Conservation (phyloP, 1,140 invertebrate species). For the Scaptomyza hsui region DNA sequence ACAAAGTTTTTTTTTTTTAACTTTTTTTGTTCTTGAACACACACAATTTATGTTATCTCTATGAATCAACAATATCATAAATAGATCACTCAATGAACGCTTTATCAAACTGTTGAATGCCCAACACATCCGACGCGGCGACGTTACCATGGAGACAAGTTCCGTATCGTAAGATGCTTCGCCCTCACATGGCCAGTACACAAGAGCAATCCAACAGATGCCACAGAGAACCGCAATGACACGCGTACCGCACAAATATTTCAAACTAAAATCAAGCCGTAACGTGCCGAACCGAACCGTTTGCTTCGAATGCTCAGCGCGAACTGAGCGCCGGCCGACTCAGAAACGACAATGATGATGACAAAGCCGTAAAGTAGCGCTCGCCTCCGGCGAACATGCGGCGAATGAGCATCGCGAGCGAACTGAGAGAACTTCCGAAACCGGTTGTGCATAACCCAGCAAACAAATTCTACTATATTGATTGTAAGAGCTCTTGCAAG, state of each 20-base stretch:
- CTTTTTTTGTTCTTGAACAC: constrained; percentile 26
- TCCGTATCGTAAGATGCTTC: constrained; percentile 34
- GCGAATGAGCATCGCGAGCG: constrained; percentile 36
- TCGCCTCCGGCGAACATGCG: constrained; percentile 11
- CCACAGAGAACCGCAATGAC: constrained; percentile 4
- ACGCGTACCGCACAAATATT: constrained; percentile 22
- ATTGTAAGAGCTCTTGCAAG: neutral
- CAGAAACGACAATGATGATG: constrained; percentile 5
- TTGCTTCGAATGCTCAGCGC: constrained; percentile 57
- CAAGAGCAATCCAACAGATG: constrained; percentile 25
- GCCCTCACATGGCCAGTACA: constrained; percentile 61
- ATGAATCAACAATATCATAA: constrained; percentile 30
- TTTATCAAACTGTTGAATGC: constrained; percentile 52
- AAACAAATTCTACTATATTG: constrained; percentile 24
- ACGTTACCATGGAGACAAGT: constrained; percentile 19
- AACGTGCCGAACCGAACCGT: constrained; percentile 48
- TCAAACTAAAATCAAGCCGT: constrained; percentile 12
- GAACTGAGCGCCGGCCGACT: constrained; percentile 46
- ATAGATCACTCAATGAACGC: constrained; percentile 42
- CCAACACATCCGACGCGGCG: neutral
- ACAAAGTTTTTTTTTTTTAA: constrained; percentile 6
- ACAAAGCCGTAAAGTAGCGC: neutral
- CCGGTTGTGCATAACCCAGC: constrained; percentile 58
- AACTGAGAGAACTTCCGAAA: constrained; percentile 35
- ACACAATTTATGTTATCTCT: constrained; percentile 24